Percentiles rank a stretch among this genome's conserved stretches.
Evolutionary conservation across 2,113 vertebrate species (phyloP).

Genomic region (Gallinago media): DNA sequence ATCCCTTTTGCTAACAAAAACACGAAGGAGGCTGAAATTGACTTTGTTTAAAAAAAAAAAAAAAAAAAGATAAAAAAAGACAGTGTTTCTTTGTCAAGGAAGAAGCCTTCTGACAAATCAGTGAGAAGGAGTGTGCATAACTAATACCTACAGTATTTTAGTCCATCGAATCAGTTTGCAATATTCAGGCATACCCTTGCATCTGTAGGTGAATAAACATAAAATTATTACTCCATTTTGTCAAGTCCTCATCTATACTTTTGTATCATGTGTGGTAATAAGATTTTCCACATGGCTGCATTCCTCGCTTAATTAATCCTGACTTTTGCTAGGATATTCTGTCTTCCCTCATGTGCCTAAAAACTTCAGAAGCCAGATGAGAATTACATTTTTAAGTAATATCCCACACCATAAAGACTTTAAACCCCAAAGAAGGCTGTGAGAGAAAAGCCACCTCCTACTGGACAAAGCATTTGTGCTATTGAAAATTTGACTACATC

Average conservation of each 20-base stretch:
- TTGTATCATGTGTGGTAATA: background rate
- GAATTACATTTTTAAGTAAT: conserved; percentile 22
- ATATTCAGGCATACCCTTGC: background rate
- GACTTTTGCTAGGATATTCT: background rate
- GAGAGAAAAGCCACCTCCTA: background rate
- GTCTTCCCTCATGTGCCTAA: background rate
- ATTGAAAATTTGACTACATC: background rate
- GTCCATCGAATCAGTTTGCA: background rate
- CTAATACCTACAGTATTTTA: background rate
- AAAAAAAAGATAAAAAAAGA: too few species aligned
- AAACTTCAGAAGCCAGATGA: background rate
- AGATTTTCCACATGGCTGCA: background rate
- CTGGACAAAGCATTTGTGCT: background rate
- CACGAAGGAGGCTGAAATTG: background rate
- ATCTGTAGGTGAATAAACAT: background rate
- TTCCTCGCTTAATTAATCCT: background rate
- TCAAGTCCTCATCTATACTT: background rate
- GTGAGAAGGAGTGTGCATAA: background rate
- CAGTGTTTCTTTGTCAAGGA: background rate
- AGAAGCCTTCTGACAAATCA: background rate
- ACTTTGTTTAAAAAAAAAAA: background rate
- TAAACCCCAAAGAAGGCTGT: background rate
- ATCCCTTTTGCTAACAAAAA: background rate
- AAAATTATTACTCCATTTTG: background rate
- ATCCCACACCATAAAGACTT: background rate